A percentile compares a stretch with the other conserved stretches of the same genome.
phyloP scores from a whole-genome alignment of 2,113 vertebrate species.

The Marmota monax region DNA sequence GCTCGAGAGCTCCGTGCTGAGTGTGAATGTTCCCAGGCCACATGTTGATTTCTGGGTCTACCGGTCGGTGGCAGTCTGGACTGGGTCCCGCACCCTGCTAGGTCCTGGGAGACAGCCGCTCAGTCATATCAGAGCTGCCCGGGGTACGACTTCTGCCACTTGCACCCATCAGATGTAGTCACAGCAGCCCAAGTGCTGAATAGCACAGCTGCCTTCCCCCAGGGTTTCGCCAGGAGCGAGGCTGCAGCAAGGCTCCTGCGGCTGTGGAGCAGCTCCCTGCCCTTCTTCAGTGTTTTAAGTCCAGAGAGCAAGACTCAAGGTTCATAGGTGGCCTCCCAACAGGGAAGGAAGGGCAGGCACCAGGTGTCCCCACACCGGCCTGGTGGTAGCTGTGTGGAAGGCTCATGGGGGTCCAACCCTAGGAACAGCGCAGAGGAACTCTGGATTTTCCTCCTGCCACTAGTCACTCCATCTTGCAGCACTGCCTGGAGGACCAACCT shows the following conservation, averaged over 20 bases:
- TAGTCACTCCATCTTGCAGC: too few relatives aligned
- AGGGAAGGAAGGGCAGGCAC: not conserved
- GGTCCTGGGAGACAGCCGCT: not conserved
- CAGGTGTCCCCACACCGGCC: rapidly evolving
- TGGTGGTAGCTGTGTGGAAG: rapidly evolving
- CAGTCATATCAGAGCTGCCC: too few relatives aligned
- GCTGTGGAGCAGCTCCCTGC: not conserved
- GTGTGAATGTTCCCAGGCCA: rapidly evolving
- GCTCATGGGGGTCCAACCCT: not conserved
- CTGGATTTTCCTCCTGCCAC: not conserved
- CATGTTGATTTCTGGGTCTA: not conserved
- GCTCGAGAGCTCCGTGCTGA: not conserved
- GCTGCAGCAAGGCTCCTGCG: rapidly evolving
- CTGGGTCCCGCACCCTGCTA: rapidly evolving
- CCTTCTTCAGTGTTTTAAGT: not conserved
- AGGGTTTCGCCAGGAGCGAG: rapidly evolving
- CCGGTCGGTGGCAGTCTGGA: not conserved
- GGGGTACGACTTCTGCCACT: too few relatives aligned
- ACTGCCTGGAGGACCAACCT: too few relatives aligned
- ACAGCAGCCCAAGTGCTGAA: not conserved
- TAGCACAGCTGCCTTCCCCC: not conserved
- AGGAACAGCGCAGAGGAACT: rapidly evolving
- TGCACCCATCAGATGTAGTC: not conserved
- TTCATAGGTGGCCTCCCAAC: not conserved
- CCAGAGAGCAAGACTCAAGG: not conserved